Conservation (phyloP, 2,888 invertebrate genomes). For the Oxycera nigricornis region DNA sequence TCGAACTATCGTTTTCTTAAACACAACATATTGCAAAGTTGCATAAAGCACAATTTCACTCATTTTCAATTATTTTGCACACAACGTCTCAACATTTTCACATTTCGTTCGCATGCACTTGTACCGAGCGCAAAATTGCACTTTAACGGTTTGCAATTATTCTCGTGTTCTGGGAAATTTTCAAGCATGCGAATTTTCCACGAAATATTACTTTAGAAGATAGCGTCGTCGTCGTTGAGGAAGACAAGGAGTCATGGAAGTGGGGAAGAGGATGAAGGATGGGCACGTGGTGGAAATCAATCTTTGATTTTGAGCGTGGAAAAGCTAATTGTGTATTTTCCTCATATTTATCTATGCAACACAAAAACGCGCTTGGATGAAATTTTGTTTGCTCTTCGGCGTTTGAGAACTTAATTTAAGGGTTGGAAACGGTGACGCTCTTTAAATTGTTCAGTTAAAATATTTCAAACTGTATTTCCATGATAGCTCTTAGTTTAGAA, state of each 20-base stretch:
- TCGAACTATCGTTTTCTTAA: no score
- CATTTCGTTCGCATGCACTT: neutral
- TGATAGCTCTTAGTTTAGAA: no score
- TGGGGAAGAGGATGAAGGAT: neutral
- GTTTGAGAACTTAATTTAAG: no score
- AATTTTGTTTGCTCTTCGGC: no score
- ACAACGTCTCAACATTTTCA: neutral
- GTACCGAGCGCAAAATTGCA: neutral
- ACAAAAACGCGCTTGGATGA: no score
- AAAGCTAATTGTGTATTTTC: no score
- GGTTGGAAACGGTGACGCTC: no score
- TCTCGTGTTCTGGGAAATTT: neutral
- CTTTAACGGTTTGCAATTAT: neutral
- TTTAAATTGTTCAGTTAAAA: no score
- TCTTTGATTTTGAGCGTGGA: no score
- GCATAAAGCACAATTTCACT: neutral
- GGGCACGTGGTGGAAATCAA: neutral
- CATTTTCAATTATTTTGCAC: constrained; percentile 28
- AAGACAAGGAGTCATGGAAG: no score
- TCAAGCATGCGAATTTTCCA: neutral
- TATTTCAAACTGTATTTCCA: no score
- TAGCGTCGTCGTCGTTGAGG: neutral
- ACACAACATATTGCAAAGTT: neutral
- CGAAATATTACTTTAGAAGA: neutral
- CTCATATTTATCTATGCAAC: no score